A percentile compares a stretch with the other conserved stretches of the same genome.
phyloP scores from a whole-genome alignment of 23 tunicate genomes.

The Clavelina lepadiformis region DNA sequence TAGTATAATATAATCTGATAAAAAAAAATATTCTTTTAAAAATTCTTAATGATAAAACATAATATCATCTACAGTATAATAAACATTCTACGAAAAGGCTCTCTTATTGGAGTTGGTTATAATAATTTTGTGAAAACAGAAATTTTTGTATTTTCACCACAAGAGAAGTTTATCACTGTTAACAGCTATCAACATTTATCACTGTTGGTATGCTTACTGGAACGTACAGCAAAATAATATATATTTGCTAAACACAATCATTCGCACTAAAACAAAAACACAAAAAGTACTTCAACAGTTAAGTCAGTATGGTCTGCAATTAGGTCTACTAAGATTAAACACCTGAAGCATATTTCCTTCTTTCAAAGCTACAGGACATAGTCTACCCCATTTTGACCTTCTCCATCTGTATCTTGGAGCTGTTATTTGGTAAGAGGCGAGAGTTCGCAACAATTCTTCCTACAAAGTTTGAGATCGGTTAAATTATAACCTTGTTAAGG shows the following conservation, averaged over 20 bases:
- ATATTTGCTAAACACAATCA: too few species aligned
- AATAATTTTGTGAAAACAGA: background rate
- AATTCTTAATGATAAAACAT: background rate
- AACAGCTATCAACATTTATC: too few species aligned
- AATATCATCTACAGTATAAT: background rate
- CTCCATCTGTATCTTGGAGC: constrained; percentile 84
- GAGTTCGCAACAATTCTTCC: constrained; percentile 87
- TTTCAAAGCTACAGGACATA: constrained; percentile 89
- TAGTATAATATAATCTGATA: too few species aligned
- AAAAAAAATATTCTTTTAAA: background rate
- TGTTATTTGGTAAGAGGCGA: constrained; percentile 84
- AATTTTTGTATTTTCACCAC: background rate
- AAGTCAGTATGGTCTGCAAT: too few species aligned
- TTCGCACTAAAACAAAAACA: too few species aligned
- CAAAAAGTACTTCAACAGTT: too few species aligned
- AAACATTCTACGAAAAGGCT: background rate
- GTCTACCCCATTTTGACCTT: constrained; percentile 84
- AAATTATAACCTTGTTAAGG: background rate
- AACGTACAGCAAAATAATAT: too few species aligned
- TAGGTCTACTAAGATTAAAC: too few species aligned
- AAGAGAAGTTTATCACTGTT: too few species aligned
- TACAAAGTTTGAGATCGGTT: constrained; percentile 1
- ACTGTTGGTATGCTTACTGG: too few species aligned
- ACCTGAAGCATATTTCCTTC: constrained; percentile 86
- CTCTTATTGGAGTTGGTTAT: background rate